Evolutionary conservation across 2,888 invertebrate genomes (phyloP).

Genomic region (Erebia ligea): DNA sequence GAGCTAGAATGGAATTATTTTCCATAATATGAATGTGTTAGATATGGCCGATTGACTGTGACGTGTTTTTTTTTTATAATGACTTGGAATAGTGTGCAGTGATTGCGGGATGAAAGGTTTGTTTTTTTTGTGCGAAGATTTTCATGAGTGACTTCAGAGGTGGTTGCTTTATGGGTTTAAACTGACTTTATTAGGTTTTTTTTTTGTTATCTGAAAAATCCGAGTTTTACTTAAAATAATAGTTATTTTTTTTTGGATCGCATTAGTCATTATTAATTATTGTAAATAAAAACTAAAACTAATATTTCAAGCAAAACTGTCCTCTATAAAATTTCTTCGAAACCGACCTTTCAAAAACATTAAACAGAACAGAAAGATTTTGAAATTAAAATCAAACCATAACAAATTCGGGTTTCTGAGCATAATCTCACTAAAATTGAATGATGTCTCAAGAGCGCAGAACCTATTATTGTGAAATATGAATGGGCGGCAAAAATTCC

Average conservation of each 20-base stretch:
- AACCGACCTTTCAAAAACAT: no score
- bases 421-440: background rate
- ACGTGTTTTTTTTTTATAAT: conserved; percentile 32
- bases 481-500: conserved; percentile 8
- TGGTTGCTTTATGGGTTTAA: no score
- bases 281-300: no score
- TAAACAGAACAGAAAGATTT: no score
- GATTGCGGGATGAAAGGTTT: conserved; percentile 64
- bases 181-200: no score
- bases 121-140: conserved; percentile 35
- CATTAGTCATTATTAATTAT: no score
- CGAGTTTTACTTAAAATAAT: no score
- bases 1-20: background rate
- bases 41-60: conserved; percentile 29
- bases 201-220: no score
- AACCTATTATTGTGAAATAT: background rate
- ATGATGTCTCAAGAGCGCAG: background rate
- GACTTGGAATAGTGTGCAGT: conserved; percentile 48
- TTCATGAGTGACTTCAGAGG: background rate
- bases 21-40: conserved; percentile 51
- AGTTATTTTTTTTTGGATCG: no score
- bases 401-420: background rate
- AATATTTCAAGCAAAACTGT: no score
- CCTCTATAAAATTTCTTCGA: no score
- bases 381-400: no score